These are phyloP conservation scores for Sorex araneus DNA, from an alignment of 2,113 vertebrate genomes.

Conservation along the genomic window DNA sequence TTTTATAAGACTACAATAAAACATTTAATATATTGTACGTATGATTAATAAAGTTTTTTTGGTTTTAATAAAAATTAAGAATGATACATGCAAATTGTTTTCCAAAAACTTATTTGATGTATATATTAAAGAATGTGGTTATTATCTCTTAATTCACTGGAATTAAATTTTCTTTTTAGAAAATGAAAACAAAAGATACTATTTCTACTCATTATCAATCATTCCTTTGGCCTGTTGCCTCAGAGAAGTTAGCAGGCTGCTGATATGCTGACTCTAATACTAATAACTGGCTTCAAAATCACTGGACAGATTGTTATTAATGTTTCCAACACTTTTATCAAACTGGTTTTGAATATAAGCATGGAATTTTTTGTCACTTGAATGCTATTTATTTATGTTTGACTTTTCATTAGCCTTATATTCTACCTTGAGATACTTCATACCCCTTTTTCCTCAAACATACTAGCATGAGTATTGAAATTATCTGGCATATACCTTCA, in stretches of 20 bases:
- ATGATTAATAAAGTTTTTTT: slow-evolving; percentile 56
- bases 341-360: slow-evolving; percentile 13
- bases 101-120: slow-evolving; percentile 19
- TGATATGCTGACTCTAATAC: slow-evolving; percentile 67
- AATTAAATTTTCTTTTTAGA: slow-evolving; percentile 61
- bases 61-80: slow-evolving; percentile 44
- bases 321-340: slow-evolving; percentile 54
- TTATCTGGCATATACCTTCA: neutral
- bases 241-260: slow-evolving; percentile 61
- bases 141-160: slow-evolving; percentile 7
- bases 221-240: slow-evolving; percentile 49
- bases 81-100: slow-evolving; percentile 10
- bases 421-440: slow-evolving; percentile 37
- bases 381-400: slow-evolving; percentile 55
- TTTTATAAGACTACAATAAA: no score
- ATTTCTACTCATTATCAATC: slow-evolving; percentile 51
- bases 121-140: slow-evolving; percentile 27
- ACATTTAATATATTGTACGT: no score
- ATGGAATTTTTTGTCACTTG: slow-evolving; percentile 67
- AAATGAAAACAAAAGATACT: slow-evolving; percentile 12
- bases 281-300: slow-evolving; percentile 74
- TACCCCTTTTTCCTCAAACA: slow-evolving; percentile 39
- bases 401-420: slow-evolving; percentile 55
- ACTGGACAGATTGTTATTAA: slow-evolving; percentile 66
- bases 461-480: slow-evolving; percentile 47